Percentiles rank a stretch among this genome's conserved stretches.
Evolutionary conservation across 2,888 invertebrate species (phyloP).

Genomic region (Cheilosia scutellata): DNA sequence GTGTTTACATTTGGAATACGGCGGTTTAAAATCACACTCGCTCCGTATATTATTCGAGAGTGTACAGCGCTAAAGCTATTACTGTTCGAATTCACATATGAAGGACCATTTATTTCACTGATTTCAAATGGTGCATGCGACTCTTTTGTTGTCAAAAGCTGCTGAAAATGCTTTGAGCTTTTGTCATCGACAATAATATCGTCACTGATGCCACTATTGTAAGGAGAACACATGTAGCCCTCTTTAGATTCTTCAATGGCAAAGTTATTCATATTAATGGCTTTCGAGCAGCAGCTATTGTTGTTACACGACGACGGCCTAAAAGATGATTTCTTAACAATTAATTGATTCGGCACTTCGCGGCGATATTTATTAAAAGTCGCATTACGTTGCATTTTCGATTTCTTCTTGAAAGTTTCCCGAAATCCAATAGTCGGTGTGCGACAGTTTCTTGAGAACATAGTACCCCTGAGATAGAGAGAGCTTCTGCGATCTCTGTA

Average conservation of each 20-base stretch:
- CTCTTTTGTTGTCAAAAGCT: conserved; percentile 78
- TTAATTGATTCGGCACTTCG: conserved; percentile 50
- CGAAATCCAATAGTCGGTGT: conserved; percentile 73
- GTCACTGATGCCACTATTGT: neutral
- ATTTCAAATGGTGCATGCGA: conserved; percentile 81
- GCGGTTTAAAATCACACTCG: conserved; percentile 79
- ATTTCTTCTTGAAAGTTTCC: conserved; percentile 76
- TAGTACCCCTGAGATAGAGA: conserved; percentile 78
- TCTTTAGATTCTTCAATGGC: neutral
- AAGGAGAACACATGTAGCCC: neutral
- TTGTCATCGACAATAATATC: conserved; percentile 6
- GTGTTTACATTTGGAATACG: conserved; percentile 79
- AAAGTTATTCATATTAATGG: conserved; percentile 1
- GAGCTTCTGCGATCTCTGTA: conserved; percentile 73
- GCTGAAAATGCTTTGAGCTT: conserved; percentile 78
- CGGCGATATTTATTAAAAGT: conserved; percentile 77
- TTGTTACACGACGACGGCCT: conserved; percentile 2
- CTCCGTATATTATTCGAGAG: conserved; percentile 79
- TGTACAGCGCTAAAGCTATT: conserved; percentile 54
- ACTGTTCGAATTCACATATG: conserved; percentile 2
- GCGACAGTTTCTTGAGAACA: conserved; percentile 77
- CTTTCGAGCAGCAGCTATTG: conserved; percentile 11
- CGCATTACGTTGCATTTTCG: conserved; percentile 77
- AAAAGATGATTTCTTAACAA: conserved; percentile 53
- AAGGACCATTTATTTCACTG: conserved; percentile 73